phyloP scores from a whole-genome alignment of 2,888 invertebrate genomes.

The Amiota minor region DNA sequence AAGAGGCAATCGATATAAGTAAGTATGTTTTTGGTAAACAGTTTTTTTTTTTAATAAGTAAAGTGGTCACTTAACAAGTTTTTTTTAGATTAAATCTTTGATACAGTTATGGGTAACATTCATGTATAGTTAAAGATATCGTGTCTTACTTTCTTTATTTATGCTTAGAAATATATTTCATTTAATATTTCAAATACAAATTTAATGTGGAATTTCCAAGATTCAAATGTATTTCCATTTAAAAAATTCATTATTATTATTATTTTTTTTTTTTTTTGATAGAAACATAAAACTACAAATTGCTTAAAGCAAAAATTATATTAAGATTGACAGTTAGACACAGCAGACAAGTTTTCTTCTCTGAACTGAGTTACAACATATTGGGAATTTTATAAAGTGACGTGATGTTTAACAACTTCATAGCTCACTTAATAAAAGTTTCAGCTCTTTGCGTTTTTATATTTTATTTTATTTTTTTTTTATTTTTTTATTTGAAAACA shows the following conservation, averaged over 20 bases:
- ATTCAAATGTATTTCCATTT: no score
- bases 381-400: background rate
- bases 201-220: background rate
- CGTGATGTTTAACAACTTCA: constrained; percentile 5
- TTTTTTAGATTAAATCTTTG: no score
- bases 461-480: no score
- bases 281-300: background rate
- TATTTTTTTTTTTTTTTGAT: background rate
- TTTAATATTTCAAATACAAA: background rate
- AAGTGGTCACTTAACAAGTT: no score
- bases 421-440: background rate
- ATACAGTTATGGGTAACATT: no score
- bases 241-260: no score
- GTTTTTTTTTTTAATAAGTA: no score
- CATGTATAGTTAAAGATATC: no score
- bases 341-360: background rate
- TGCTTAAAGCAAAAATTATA: background rate
- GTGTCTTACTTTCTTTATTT: background rate
- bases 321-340: constrained; percentile 14
- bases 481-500: no score
- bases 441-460: no score
- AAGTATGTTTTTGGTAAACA: background rate
- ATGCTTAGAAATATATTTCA: background rate
- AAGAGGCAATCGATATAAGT: no score
- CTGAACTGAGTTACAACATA: constrained; percentile 1